phyloP scores from a whole-genome alignment of 2,113 vertebrate genomes.

The Garra rufa region DNA sequence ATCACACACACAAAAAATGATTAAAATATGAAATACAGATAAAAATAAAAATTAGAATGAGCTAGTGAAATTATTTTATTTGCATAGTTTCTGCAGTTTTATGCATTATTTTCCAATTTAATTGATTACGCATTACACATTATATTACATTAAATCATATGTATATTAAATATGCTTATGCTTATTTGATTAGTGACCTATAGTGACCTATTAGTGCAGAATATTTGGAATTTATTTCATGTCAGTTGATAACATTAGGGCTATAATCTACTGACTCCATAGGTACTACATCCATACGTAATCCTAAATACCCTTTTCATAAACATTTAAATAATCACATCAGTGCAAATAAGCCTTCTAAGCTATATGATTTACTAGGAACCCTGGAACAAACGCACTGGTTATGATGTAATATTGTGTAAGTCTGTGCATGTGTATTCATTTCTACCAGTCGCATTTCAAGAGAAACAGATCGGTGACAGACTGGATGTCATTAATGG shows the following conservation, averaged over 20 bases:
- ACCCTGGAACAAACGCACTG: neutral
- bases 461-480: neutral
- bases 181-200: neutral
- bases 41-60: neutral
- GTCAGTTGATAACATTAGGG: neutral
- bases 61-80: neutral
- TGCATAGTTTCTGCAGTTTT: neutral
- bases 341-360: neutral
- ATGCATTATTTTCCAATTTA: too few species aligned
- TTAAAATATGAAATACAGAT: neutral
- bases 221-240: neutral
- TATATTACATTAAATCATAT: neutral
- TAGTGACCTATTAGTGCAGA: too few species aligned
- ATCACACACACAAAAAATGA: neutral
- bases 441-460: constrained; percentile 36
- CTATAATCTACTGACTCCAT: neutral
- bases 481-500: constrained; percentile 11
- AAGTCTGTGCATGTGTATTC: constrained; percentile 14
- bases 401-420: neutral
- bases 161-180: neutral
- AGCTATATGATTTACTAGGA: neutral
- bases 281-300: neutral
- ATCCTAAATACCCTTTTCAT: neutral
- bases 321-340: constrained; percentile 12
- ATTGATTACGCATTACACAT: too few species aligned